Evolutionary conservation across 2,797 vertebrate genomes (phyloP).

Genomic region (Alauda arvensis): DNA sequence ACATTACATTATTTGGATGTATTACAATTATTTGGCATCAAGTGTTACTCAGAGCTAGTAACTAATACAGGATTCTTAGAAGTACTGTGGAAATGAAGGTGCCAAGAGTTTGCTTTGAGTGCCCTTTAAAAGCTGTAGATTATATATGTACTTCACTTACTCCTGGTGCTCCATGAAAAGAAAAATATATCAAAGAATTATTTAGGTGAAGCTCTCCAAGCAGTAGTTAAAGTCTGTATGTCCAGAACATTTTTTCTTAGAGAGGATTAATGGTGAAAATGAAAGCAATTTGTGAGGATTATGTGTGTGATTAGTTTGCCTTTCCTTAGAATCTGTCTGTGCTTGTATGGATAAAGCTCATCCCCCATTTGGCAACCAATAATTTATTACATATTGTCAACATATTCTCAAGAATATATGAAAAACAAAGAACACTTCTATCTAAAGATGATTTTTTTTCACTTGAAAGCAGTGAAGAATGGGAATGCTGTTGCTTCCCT

Average conservation of each 20-base stretch:
- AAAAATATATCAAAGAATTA: background rate
- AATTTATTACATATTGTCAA: constrained; percentile 73
- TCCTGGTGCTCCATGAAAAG: background rate
- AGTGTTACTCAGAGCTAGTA: background rate
- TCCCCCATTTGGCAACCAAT: constrained; percentile 72
- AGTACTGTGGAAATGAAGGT: background rate
- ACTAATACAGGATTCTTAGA: background rate
- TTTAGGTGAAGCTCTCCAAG: background rate
- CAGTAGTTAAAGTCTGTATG: background rate
- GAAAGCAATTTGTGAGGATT: constrained; percentile 32
- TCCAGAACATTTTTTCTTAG: background rate
- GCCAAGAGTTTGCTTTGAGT: background rate
- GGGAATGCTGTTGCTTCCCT: background rate
- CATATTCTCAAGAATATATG: constrained; percentile 34
- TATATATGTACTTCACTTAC: background rate
- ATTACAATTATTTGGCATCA: background rate
- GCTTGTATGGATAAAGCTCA: constrained; percentile 44
- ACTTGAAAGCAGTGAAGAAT: background rate
- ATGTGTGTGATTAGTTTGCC: constrained; percentile 36
- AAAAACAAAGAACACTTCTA: background rate
- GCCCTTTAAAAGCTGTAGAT: background rate
- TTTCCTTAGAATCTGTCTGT: constrained; percentile 21
- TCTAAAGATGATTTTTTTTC: background rate
- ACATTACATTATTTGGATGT: background rate
- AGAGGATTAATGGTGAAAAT: constrained; percentile 23